Evolutionary conservation across 2,797 vertebrate species (phyloP), one percentile per base, ranked within the genome.

Genomic region (Monodelphis domestica): DNA sequence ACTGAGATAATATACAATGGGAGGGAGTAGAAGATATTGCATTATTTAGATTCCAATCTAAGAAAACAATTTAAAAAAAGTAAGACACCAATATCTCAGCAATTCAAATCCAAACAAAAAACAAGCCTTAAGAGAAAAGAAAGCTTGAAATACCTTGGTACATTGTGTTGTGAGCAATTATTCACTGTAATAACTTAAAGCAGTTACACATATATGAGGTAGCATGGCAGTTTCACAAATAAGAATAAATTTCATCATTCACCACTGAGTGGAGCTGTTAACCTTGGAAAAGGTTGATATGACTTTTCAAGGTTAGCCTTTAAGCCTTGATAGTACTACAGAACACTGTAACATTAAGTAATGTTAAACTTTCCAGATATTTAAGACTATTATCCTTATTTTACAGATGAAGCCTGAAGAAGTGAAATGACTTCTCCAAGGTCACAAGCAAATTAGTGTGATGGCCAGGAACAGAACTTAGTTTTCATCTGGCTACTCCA

Each of bases 261-360:
- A 96, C 98, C 98, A 98, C 98, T 98, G 97, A 97, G 98, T 95
- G 98, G 98, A 95, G 98, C 98, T 98, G 52, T 98, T 97, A 98
- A 95, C 91, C 97, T 95, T 97, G 95, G 93, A 97, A 98, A 98
- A 97, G 91, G 87, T 91, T 95, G 91, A 92, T 84, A 91, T 0
- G 3, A 0, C 0, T 1, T 50, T 26, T 26, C 54, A 78, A 91
- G 6, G 5, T 50, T 88, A 89, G 55, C 88, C 94, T 51, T 89
- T 59, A 90, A 93, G 94, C n/a, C 94, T 95, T 93, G 17, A 78
- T 9, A 78, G 38, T 17, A 78, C 17, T 38, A 45, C 38, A 45
- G 33, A 70, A 78, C 33, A 45, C 2, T 11, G 6, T 26, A 78
- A 78, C 30, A 91, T 0, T 87, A 14, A 95, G 38, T 91, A 55